Evolutionary conservation across 2,113 vertebrate species (phyloP).

Genomic region (Neopipo cinnamomea): DNA sequence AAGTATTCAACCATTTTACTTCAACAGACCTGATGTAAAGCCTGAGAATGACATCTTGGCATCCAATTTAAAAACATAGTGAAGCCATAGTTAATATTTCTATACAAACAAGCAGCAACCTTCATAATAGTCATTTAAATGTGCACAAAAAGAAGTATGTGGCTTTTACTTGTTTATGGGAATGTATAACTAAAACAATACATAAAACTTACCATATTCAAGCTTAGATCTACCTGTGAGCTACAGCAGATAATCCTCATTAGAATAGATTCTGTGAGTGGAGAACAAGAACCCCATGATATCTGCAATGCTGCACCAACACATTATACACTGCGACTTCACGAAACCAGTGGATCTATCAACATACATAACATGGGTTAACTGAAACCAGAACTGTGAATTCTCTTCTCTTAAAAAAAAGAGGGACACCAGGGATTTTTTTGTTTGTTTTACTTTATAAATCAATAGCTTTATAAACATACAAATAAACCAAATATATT

Average conservation of each 20-base stretch:
- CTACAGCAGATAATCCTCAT: background rate
- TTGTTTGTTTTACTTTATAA: conserved; percentile 39
- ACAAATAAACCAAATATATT: conserved; percentile 58
- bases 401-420: background rate
- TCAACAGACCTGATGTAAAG: background rate
- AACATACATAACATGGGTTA: background rate
- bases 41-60: background rate
- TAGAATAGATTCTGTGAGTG: background rate
- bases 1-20: background rate
- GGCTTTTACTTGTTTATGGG: background rate
- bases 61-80: background rate
- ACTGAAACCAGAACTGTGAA: background rate
- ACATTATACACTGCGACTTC: background rate
- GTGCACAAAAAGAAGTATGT: background rate
- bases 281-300: background rate
- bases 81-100: background rate
- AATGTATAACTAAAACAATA: background rate
- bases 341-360: background rate
- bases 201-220: background rate
- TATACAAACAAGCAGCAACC: background rate
- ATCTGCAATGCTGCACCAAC: background rate
- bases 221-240: background rate
- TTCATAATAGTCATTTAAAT: background rate
- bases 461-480: conserved; percentile 24
- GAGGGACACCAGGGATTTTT: background rate